Evolutionary conservation across 2,797 vertebrate species (phyloP), one percentile per base, ranked within the genome.

Genomic region (Spinus pinus): DNA sequence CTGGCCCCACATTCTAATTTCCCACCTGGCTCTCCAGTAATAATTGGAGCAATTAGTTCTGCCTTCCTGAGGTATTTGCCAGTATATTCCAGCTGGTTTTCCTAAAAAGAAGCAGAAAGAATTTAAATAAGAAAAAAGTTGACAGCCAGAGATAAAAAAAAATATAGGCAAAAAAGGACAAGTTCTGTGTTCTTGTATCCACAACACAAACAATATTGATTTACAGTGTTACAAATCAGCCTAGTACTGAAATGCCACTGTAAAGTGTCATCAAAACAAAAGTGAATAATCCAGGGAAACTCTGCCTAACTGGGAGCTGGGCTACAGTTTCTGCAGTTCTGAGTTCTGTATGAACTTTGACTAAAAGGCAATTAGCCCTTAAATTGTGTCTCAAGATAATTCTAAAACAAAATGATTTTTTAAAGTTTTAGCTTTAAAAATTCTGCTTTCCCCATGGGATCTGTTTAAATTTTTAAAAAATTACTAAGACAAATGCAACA

Each of bases 101-200:
- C 94, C 94, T 94, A 61, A 81, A 94, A 93, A 62, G 83, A 93
- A 92, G 19, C 30, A 92, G 60, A 86, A 90, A 82, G 31, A 86
- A 81, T 88, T 84, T 81, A 81, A 86, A 80, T 77, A 65, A 84
- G n/a, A 58, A 72, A 47, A 92, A 75, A 49, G 58, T 37, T 25
- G 49, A 12, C 19, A 54, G 20, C 1, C 47, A 95, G n/a, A 72
- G 53, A 51, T 35, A 10, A 58, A 10, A 58, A 53, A 93, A 92
- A 54, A 20, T 3, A 35, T 10, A 3, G 1, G 20, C 4, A 35
- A 83, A 62, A 39, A 47, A 61, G 7, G 13, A 18, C 12, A 86
- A 60, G 7, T 42, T 86, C 35, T 69, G 1, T 72, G 6, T 66
- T 69, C 11, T 58, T 73, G 2, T 14, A 66, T 33, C 14, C 11